Base-by-base conservation (phyloP, 1,140 invertebrate species). In the Leptinotarsa texana region DNA sequence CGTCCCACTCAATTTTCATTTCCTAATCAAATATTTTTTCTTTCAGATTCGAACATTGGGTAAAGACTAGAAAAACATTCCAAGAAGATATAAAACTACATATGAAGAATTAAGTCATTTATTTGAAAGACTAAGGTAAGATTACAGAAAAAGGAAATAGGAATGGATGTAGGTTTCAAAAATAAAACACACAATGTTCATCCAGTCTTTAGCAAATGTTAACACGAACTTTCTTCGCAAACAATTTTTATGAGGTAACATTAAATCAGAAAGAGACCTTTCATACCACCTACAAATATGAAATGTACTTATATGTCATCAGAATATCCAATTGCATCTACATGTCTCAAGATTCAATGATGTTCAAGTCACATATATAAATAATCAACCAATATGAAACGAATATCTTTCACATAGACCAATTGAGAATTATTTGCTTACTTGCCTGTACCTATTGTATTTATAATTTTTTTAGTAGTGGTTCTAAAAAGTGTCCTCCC, bases 401-500 rank as follows among this genome's bases (percentile, higher is more conserved):
- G 65, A 66, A 17, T 42, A 62, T 42, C 33, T 42, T 42, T 42
- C 33, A 42, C 33, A 42, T 42, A 42, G 8, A 42, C 33, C 33
- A 42, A 42, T 42, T 11, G 8, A 11, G 33, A 42, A 42, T 42
- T 42, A 8, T 42, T 42, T 62, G 17, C 21, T 27, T 65, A 21
- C 21, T 61, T 18, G 11, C 15, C 3, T n/a, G 51, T 49, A 3
- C 61, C 33, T 76, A 15, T 11, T 11, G 33, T 8, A 8, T 11
- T 42, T 42, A 42, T 11, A 0, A 42, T 42, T 42, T 42, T 21
- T 42, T 42, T 42, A 11, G 8, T 0, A 24, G 63, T 75, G 72
- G 74, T 72, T 85, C 86, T 84, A 87, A 88, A 91, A 91, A 89
- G 84, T 87, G 88, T 87, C 89, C 90, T 92, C 91, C 90, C 89